Evolutionary conservation across 2,888 invertebrate species (phyloP), one percentile per base, ranked within the genome.

Genomic region (Nephrotoma appendiculata): DNA sequence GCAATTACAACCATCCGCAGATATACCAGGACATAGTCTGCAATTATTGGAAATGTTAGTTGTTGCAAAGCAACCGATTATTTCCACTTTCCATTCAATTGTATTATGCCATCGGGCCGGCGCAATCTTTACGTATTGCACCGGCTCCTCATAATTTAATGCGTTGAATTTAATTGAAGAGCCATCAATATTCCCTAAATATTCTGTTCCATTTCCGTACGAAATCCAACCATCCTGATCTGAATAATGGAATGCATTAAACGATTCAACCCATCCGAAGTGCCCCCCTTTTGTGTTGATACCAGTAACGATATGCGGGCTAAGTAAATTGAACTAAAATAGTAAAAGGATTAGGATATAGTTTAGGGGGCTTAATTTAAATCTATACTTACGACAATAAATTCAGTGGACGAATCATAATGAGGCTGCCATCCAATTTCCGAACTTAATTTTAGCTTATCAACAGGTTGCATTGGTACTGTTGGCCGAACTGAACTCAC

Each of bases 21-120:
- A 88, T 6, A 94, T 92, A 19, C 94, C 93, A 0, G 94, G 93
- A 88, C 96, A 96, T 43, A 87, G 71, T 9, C 84, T 87, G 85
- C 88, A 88, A 31, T 71, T 71, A 11, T 71, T 71, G 0, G 52
- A 15, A n/a, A 6, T 15, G 9, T 41, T 41, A 7, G 86, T 96
- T 1, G 95, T 94, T 88, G 94, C 92, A 88, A 93, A 96, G 90
- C 98, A 98, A 6, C 97, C 97, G 12, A 95, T 92, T 0, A 97
- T 93, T 89, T 98, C 97, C 0, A 95, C 91, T 87, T 95, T 93
- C 91, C 97, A 92, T 88, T 96, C 95, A 45, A 97, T 95, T 87
- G 93, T 94, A 5, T 94, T 92, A 71, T 95, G 93, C 96, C 96
- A 97, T 86, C 94, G 94, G 0, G 93, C 89, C 0, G 97, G 97